Base-by-base conservation (phyloP, 1,140 invertebrate genomes). In the Formica selysi region DNA sequence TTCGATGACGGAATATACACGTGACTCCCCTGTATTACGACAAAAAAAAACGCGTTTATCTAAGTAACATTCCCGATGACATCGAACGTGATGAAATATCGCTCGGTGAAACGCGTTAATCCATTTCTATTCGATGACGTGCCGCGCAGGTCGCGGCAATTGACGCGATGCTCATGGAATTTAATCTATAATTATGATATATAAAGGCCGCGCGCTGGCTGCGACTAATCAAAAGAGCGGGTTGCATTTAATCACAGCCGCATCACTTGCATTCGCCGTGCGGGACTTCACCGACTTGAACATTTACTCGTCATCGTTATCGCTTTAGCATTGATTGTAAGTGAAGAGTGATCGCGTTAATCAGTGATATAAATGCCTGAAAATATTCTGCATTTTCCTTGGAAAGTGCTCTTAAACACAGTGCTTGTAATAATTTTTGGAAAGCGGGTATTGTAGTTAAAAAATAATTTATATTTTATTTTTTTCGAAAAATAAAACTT, bases 121-220 rank as follows among this genome's bases (percentile, higher is more conserved):
- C 26, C 51, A 73, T 26, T 73, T 48, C 51, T 83, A 32, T 36
- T n/a, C 26, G 68, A 81, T 44, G 54, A 54, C 64, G 76, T 36
- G 29, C 32, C 79, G 26, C 67, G 26, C 38, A 57, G 61, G 44
- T 26, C 32, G 48, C n/a, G 32, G 19, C 26, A 73, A 54, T 85
- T 85, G 81, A 85, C 73, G 81, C 81, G 81, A 85, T 67, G 81
- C 61, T 11, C 22, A 6, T 65, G 81, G 81, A 85, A 85, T 85
- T 85, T 85, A 85, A 85, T 76, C 73, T 78, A 67, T 78, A 78
- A 85, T 78, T 85, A 85, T 65, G 81, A 85, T 65, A 36, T 51
- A 51, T 78, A 78, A 65, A 85, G 61, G 36, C 74, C 73, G n/a
- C 4, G 54, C 71, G 36, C 74, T 65, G 38, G 54, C 29, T 51